Evolutionary conservation across 2,888 invertebrate genomes (phyloP), one percentile per base, ranked within the genome.

Genomic region (Andrena minutula): DNA sequence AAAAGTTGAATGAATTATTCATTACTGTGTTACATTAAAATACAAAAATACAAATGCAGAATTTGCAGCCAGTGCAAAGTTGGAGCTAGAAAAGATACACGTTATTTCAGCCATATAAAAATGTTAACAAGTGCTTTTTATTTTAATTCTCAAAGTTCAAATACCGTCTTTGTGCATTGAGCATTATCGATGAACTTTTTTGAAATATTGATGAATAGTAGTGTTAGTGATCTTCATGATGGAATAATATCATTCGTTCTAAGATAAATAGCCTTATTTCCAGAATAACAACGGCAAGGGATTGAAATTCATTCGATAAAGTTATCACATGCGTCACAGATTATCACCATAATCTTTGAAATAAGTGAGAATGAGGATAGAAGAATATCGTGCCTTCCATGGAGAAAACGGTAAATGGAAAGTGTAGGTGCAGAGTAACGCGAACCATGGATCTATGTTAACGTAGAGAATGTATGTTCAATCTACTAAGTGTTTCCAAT

Each of bases 391-490:
- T 64, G 64, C 26, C 20, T 53, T 16, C 51, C 56, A 32, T 5
- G 10, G n/a, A 20, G 20, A n/a, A 16, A 32, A 65, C 49, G 56
- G 20, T 66, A 30, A 60, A 28, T 32, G 65, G 20, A 75, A 65
- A 58, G 20, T 20, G 23, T 63, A 63, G 69, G 71, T 53, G 70
- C 49, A 53, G 70, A 60, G 51, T 58, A 75, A 61, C 51, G 64
- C 68, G 58, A 64, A 64, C 72, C 66, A 73, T 78, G 51, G 56
- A 7, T 23, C 10, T 4, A n/a, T 35, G 49, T 64, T 77, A 81
- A 77, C 72, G 49, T 10, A 20, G 49, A 71, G 68, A 68, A 77
- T 72, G 53, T 80, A 61, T 68, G 66, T 77, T 20, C 68, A 77
- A 71, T 80, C 68, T 41, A 53, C 58, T 51, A 71, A 75, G 68